phyloP scores from a whole-genome alignment of 2,113 vertebrate species.

The Melanotaenia duboulayi region DNA sequence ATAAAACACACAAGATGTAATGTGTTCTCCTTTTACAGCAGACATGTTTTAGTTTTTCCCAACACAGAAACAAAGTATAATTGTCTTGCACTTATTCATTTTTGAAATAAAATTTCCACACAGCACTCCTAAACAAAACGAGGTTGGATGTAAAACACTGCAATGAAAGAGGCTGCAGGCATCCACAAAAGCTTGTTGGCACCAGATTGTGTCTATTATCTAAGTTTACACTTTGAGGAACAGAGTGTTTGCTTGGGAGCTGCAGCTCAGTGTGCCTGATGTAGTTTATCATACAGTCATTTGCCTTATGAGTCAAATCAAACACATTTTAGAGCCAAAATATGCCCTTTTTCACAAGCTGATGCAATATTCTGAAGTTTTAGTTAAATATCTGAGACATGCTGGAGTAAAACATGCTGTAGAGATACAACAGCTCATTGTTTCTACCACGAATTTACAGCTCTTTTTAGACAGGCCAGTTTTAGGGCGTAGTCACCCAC shows the following conservation, averaged over 20 bases:
- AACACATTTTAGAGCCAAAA: background rate
- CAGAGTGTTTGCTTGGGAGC: background rate
- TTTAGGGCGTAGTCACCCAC: no score
- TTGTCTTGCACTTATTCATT: background rate
- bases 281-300: background rate
- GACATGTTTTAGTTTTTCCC: no score
- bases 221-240: background rate
- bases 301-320: background rate
- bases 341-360: no score
- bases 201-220: background rate
- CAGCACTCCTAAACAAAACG: background rate
- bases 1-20: no score
- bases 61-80: background rate
- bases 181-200: background rate
- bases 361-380: no score
- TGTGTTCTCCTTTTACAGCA: no score
- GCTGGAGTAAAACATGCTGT: no score
- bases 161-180: background rate
- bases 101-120: background rate
- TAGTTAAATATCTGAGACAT: no score
- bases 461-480: no score
- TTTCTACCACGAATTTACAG: no score
- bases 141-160: background rate
- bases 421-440: no score
- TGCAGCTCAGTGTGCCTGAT: background rate